Base-by-base conservation (phyloP, 2,888 invertebrate genomes). In the Papilio elwesi region DNA sequence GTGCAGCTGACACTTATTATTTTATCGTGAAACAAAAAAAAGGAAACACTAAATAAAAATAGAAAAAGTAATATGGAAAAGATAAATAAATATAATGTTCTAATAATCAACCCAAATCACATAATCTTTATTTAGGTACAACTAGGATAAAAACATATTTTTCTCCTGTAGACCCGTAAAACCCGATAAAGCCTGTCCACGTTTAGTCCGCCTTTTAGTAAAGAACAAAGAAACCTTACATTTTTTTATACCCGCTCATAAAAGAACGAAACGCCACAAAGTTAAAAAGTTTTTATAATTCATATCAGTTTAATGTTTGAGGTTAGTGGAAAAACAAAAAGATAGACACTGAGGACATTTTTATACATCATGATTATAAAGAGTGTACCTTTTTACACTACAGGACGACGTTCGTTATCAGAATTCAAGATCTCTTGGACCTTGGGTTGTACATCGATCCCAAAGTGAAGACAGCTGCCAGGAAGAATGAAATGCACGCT, bases 201-300 rank as follows among this genome's bases (percentile, higher is more conserved):
- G 38, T 43, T 59, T 55, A n/a, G 36, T 59, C n/a, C 43, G 43
- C 38, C n/a, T 59, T 59, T 43, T 43, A 59, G 59, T 59, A 43
- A 59, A 59, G 65, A 65, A 65, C 48, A 49, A 65, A 26, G 36
- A 51, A 49, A 36, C 12, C 16, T 51, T 36, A 65, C 26, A 10
- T 49, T 65, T 49, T 64, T 64, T 65, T 65, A 65, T 51, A 65
- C 65, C 49, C 51, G 16, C 6, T 48, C 26, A 49, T 65, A 65
- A 65, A 65, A 65, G 13, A 65, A 13, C 51, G 51, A 49, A 65
- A 26, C 48, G 15, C 65, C 51, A 64, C 48, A 16, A 64, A 64
- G 63, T 47, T 48, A 65, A 59, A 59, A 59, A 65, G 26, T 65
- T 65, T 65, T 65, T 65, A 65, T 59, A 49, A 49, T 65, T 65